These are phyloP conservation scores for Pyrocephalus nanus DNA, from an alignment of 2,797 vertebrate species.

Conservation along the genomic window DNA sequence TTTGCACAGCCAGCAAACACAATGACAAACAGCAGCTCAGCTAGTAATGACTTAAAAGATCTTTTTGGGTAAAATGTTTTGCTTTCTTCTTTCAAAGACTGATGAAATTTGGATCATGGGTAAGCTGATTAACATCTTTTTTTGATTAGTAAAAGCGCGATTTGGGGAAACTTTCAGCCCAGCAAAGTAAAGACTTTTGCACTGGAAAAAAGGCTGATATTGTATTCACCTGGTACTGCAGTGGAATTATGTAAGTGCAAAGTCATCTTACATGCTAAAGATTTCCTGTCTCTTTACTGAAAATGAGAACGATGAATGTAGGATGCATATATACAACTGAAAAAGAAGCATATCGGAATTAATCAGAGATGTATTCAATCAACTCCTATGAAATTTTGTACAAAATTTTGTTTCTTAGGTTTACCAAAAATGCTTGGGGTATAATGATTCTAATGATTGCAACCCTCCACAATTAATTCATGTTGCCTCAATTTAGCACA, in stretches of 20 bases:
- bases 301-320: slow-evolving; percentile 45
- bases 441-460: background rate
- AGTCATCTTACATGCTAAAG: slow-evolving; percentile 49
- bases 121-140: slow-evolving; percentile 68
- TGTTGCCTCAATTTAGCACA: background rate
- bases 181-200: slow-evolving; percentile 35
- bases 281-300: slow-evolving; percentile 12
- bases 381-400: background rate
- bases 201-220: slow-evolving; percentile 33
- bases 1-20: slow-evolving; percentile 87
- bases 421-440: slow-evolving; percentile 11
- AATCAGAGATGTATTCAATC: slow-evolving; percentile 52
- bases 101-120: slow-evolving; percentile 67
- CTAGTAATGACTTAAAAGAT: slow-evolving; percentile 96
- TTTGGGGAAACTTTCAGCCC: slow-evolving; percentile 39
- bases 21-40: slow-evolving; percentile 86
- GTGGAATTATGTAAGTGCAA: slow-evolving; percentile 29
- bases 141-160: slow-evolving; percentile 47
- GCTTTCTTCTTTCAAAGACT: slow-evolving; percentile 54
- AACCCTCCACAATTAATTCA: background rate
- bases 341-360: slow-evolving; percentile 38
- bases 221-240: slow-evolving; percentile 32
- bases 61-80: slow-evolving; percentile 87
- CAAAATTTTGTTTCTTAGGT: background rate
- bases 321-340: background rate